phyloP scores from a whole-genome alignment of 53 echinoderm and acorn worm genomes.

The Stichopus horrens region DNA sequence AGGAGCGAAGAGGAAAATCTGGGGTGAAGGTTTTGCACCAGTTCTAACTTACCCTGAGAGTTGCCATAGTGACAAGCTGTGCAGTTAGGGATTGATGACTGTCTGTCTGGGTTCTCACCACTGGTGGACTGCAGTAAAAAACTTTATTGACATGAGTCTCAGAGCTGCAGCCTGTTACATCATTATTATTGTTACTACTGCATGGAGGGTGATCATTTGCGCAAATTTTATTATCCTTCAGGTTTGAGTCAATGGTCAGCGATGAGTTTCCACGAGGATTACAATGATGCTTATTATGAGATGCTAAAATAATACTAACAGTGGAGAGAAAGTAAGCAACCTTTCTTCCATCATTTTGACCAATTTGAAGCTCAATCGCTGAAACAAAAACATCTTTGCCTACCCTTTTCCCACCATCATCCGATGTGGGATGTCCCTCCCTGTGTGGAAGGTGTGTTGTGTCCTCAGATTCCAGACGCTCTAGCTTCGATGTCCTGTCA shows the following conservation, averaged over 20 bases:
- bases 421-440: not conserved
- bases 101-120: not conserved
- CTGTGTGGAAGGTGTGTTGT: not conserved
- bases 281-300: not conserved
- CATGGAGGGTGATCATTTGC: not conserved
- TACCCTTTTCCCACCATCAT: not conserved
- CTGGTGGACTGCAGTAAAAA: constrained; percentile 30
- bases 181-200: not conserved
- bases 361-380: not conserved
- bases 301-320: not conserved
- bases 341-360: not conserved
- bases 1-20: no score
- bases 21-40: no score
- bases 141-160: constrained; percentile 5
- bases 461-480: constrained; percentile 11
- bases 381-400: not conserved
- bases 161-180: not conserved
- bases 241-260: no score
- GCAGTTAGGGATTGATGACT: not conserved
- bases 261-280: no score
- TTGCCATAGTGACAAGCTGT: constrained; percentile 4
- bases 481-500: not conserved
- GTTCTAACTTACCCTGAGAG: constrained; percentile 31
- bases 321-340: constrained; percentile 5
- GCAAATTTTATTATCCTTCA: no score